Evolutionary conservation across 2,113 vertebrate genomes (phyloP).

Genomic region (Vulpes ferrilata): DNA sequence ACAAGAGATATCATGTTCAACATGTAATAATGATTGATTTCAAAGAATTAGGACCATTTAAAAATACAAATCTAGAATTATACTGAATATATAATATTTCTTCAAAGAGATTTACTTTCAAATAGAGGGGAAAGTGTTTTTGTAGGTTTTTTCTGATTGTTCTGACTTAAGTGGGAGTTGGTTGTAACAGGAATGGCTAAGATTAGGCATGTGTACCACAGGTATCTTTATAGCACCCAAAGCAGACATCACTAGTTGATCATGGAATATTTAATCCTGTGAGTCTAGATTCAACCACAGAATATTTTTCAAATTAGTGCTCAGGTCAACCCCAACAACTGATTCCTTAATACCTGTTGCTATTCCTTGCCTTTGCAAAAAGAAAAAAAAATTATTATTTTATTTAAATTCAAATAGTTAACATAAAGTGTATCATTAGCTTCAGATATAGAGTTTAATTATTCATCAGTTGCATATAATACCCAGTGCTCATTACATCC

Average conservation of each 20-base stretch:
- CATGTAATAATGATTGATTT: not conserved
- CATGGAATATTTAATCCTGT: not conserved
- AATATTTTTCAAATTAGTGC: not conserved
- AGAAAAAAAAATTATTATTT: not conserved
- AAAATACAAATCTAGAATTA: slow-evolving; percentile 14
- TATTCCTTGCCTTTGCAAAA: not conserved
- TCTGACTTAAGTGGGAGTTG: not conserved
- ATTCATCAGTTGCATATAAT: not conserved
- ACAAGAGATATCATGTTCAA: not conserved
- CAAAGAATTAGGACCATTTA: not conserved
- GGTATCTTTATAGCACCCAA: not conserved
- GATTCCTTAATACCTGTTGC: not conserved
- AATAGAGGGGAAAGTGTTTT: not conserved
- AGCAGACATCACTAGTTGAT: not conserved
- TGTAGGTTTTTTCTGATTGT: not conserved
- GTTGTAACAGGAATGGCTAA: not conserved
- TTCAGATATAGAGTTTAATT: not conserved
- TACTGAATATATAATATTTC: not conserved
- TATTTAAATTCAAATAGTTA: not conserved
- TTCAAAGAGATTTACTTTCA: not conserved
- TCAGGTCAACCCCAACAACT: not conserved
- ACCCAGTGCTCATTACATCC: not conserved
- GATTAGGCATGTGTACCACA: not conserved
- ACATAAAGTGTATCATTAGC: not conserved
- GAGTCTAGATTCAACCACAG: not conserved